Percentiles rank a stretch among this genome's conserved stretches.
Evolutionary conservation across 2,797 vertebrate genomes (phyloP).

Genomic region (Galagoides demidoff): DNA sequence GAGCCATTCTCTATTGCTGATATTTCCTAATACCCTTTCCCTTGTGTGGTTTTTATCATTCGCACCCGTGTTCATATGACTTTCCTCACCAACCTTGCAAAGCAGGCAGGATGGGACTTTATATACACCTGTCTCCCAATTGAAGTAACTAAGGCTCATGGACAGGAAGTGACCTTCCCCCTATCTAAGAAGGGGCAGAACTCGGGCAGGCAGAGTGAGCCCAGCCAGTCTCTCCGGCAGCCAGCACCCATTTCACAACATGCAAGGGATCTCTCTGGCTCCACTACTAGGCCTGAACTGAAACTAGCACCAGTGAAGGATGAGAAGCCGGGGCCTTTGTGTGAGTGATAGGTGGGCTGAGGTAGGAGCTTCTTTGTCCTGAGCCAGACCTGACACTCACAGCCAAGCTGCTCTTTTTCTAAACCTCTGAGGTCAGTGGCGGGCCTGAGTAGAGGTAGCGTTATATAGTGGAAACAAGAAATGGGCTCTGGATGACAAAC

Average conservation of each 20-base stretch:
- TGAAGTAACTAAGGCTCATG: conserved; percentile 20
- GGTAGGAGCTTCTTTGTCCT: neutral
- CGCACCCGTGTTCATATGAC: neutral
- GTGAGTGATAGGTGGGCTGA: neutral
- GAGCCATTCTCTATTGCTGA: neutral
- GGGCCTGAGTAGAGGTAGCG: neutral
- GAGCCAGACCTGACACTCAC: neutral
- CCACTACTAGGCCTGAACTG: neutral
- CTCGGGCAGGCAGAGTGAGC: neutral
- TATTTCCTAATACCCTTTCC: neutral
- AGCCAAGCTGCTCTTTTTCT: neutral
- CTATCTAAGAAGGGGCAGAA: neutral
- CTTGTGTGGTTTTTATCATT: neutral
- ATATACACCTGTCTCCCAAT: neutral
- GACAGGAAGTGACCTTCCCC: neutral
- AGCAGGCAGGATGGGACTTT: neutral
- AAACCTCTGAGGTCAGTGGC: neutral
- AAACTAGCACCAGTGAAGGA: neutral
- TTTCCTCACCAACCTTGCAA: neutral
- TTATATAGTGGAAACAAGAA: neutral
- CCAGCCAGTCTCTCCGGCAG: neutral
- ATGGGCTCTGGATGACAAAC: neutral
- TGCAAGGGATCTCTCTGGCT: neutral
- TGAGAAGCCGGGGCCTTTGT: neutral
- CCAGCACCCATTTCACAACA: neutral